Base-by-base conservation (phyloP, 2,888 invertebrate species). In the Lycocerus yunnanus region DNA sequence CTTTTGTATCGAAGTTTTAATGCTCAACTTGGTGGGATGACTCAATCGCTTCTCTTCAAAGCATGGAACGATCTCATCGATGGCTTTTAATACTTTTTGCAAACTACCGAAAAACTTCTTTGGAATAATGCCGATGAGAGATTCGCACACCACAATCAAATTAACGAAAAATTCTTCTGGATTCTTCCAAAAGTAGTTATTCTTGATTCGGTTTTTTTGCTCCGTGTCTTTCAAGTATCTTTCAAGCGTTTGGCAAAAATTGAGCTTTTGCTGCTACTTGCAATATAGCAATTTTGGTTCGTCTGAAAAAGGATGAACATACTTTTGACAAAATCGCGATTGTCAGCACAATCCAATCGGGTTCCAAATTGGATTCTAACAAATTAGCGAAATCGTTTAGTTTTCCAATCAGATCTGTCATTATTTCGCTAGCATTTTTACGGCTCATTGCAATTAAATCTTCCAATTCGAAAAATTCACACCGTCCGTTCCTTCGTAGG, bases 251-350 rank as follows among this genome's bases (percentile, higher is more conserved):
- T 75, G n/a, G n/a, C 74, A 14, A 81, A 71, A 84, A 83, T 2
- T 77, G 69, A 20, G 78, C 69, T 4, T 77, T 67, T 60, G 77
- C 76, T n/a, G 78, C 75, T 60, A 71, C 75, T 11, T 77, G 70
- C 15, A 84, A 74, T 18, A 83, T 72, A 20, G 72, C 69, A 9
- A 68, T 71, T 75, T 81, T 81, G n/a, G 27, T 79, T 79, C n/a
- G n/a, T 69, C 69, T 43, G 68, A 68, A 60, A 83, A 82, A 15
- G 77, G 79, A 78, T 81, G 82, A 63, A 86, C 88, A 89, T 20
- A 89, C 80, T 14, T 90, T 86, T 15, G 92, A 80, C 81, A 89
- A 90, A 0, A 88, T 85, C 8, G 81, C 75, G 13, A 81, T 77
- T 1, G 59, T 43, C 13, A 71, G 21, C 8, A 71, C 66, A 16